phyloP scores from a whole-genome alignment of 2,113 vertebrate genomes.

The Lynx canadensis region DNA sequence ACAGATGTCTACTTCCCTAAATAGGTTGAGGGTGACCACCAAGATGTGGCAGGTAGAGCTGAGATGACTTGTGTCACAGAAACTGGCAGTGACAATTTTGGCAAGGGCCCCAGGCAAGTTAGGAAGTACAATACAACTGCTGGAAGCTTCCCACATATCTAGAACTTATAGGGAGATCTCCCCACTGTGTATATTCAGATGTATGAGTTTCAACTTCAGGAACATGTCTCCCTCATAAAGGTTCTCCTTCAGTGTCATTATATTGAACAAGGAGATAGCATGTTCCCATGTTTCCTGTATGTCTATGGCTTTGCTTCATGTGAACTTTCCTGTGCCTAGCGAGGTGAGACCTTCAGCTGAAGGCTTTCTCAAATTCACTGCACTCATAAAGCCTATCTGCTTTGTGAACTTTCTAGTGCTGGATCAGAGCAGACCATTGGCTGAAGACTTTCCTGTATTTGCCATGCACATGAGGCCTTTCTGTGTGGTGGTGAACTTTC shows the following conservation, averaged over 20 bases:
- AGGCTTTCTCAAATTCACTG: not conserved
- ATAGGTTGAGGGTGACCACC: not conserved
- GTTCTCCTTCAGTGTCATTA: not conserved
- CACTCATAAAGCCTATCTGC: not conserved
- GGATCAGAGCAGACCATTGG: not conserved
- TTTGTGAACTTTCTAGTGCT: not conserved
- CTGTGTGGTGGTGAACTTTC: not conserved
- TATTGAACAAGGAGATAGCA: not conserved
- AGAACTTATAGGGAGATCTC: not conserved
- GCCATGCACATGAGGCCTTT: not conserved
- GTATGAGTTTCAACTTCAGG: not conserved
- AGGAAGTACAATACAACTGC: not conserved
- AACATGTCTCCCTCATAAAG: not conserved
- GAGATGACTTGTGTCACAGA: not conserved
- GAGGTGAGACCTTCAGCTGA: not conserved
- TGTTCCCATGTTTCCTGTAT: not conserved
- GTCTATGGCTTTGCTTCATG: not conserved
- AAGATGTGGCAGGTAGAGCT: not conserved
- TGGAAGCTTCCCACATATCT: not conserved
- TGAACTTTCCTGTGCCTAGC: not conserved
- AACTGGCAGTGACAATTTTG: not conserved
- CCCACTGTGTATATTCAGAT: not conserved
- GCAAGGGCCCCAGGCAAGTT: not conserved
- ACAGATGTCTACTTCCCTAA: not conserved
- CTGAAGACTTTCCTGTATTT: not conserved